These are phyloP conservation scores for Drosophila meridionalis DNA, from an alignment of 2,888 invertebrate genomes.

Conservation along the genomic window DNA sequence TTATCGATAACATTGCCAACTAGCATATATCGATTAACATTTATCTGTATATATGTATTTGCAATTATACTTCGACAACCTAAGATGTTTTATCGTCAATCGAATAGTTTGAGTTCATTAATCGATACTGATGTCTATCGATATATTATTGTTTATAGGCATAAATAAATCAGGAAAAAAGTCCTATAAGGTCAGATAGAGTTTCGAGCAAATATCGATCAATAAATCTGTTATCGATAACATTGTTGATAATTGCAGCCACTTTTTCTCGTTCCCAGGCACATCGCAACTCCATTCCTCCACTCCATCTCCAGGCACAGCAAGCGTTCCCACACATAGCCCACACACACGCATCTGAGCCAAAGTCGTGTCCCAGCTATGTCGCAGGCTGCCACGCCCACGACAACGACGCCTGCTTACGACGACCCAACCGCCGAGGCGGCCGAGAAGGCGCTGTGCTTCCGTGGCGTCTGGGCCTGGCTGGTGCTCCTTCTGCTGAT, in stretches of 20 bases:
- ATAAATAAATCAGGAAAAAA: too few relatives aligned
- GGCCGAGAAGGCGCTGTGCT: slow-evolving; percentile 77
- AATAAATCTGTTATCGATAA: neutral
- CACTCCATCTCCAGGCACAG: neutral
- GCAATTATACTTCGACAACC: neutral
- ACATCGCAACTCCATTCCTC: neutral
- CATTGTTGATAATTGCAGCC: neutral
- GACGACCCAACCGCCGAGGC: slow-evolving; percentile 62
- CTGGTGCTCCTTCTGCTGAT: slow-evolving; percentile 68
- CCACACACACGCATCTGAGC: slow-evolving; percentile 1
- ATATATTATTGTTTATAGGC: neutral
- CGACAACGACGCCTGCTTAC: slow-evolving; percentile 39
- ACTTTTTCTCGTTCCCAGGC: slow-evolving; percentile 17
- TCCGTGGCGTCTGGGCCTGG: slow-evolving; percentile 81
- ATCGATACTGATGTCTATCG: neutral
- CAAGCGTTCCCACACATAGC: neutral
- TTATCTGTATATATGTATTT: too few relatives aligned
- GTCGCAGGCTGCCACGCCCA: slow-evolving; percentile 71
- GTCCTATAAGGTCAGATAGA: neutral
- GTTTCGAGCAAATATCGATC: neutral
- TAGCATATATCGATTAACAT: neutral
- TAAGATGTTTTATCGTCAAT: neutral
- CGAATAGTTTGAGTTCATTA: neutral
- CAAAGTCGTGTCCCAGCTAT: slow-evolving; percentile 40
- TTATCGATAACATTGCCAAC: neutral